Percentiles rank a stretch among this genome's conserved stretches.
phyloP scores from a whole-genome alignment of 2,888 invertebrate genomes.

The Rosalia funebris region DNA sequence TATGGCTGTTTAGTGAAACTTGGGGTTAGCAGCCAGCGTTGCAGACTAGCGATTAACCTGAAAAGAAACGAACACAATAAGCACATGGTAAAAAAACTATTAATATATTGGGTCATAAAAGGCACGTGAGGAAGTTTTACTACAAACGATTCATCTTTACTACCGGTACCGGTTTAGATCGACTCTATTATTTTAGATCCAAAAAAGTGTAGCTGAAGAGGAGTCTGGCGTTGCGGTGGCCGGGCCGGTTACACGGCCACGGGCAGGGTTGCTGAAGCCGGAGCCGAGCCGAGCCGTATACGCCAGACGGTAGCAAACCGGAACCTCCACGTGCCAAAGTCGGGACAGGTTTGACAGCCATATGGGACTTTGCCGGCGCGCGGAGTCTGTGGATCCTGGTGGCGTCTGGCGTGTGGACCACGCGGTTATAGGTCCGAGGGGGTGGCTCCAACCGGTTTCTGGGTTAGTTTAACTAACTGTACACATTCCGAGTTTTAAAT shows the following conservation, averaged over 20 bases:
- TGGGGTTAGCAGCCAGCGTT: conserved; percentile 18
- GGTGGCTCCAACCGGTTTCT: conserved; percentile 53
- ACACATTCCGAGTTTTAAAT: conserved; percentile 22
- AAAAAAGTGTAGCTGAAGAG: conserved; percentile 45
- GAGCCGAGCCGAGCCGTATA: conserved; percentile 20
- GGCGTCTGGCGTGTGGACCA: conserved; percentile 18
- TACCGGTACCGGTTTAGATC: conserved; percentile 56
- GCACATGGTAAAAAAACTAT: conserved; percentile 11
- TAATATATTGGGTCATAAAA: conserved; percentile 37
- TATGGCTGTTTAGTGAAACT: conserved; percentile 49
- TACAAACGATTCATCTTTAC: conserved; percentile 50
- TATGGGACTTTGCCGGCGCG: conserved; percentile 44
- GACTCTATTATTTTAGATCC: conserved; percentile 53
- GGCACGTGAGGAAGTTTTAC: conserved; percentile 42
- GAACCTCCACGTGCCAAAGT: conserved; percentile 56
- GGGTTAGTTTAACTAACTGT: conserved; percentile 44
- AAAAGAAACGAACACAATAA: conserved; percentile 33
- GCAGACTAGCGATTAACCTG: conserved; percentile 38
- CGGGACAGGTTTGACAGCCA: conserved; percentile 60
- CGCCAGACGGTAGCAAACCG: conserved; percentile 51
- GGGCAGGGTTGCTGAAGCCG: conserved; percentile 33
- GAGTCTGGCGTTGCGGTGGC: conserved; percentile 19
- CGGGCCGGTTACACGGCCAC: conserved; percentile 36
- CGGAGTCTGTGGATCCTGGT: conserved; percentile 17
- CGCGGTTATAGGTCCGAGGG: conserved; percentile 39